Percentiles rank a stretch among this genome's conserved stretches.
These are phyloP conservation scores for Datnioides undecimradiatus DNA, from an alignment of 2,113 vertebrate species.

Conservation along the genomic window DNA sequence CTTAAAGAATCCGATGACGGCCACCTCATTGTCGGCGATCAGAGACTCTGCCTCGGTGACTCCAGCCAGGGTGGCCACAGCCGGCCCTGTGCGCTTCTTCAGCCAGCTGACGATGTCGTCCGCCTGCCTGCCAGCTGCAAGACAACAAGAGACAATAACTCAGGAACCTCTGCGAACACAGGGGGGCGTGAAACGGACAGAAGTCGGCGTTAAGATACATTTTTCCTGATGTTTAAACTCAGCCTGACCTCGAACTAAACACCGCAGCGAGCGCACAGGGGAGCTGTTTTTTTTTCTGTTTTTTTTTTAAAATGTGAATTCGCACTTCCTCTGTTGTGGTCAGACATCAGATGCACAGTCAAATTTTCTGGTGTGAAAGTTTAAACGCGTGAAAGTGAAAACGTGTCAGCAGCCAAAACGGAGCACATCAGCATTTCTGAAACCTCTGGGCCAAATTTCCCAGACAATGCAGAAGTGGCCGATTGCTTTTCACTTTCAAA, in stretches of 20 bases:
- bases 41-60: slow-evolving; percentile 83
- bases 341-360: not conserved
- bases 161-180: not conserved
- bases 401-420: not conserved
- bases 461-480: not conserved
- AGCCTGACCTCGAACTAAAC: slow-evolving; percentile 6
- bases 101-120: slow-evolving; percentile 96
- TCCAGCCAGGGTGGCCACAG: slow-evolving; percentile 84
- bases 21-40: slow-evolving; percentile 91
- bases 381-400: not conserved
- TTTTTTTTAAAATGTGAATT: no score
- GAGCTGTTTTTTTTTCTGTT: not conserved
- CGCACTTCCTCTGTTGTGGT: not conserved
- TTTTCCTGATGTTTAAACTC: no score
- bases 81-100: slow-evolving; percentile 95
- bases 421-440: not conserved
- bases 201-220: no score
- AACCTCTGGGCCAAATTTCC: not conserved
- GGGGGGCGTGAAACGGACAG: no score
- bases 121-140: slow-evolving; percentile 92
- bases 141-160: slow-evolving; percentile 2
- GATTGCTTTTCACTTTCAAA: not conserved
- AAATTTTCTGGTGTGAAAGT: not conserved
- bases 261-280: not conserved
- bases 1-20: slow-evolving; percentile 97